Evolutionary conservation across 2,113 vertebrate species (phyloP), one percentile per base, ranked within the genome.

Genomic region (Martes martes): DNA sequence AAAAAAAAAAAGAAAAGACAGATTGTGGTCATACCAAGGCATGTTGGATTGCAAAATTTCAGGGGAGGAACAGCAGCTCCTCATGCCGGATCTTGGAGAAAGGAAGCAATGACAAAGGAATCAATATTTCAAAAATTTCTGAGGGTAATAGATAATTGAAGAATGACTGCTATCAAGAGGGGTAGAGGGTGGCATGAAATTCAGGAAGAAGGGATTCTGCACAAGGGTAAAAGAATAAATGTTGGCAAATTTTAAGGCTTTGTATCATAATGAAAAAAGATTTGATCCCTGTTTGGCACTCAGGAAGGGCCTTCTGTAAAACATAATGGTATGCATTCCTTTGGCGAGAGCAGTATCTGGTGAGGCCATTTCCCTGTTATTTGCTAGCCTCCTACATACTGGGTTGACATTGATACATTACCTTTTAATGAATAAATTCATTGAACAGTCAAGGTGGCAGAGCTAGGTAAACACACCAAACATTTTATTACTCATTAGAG

Each of bases 401-500:
- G 39, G 52, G 15, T 80, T 74, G 94, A 93, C 83, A 97, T 89
- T 97, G 96, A 97, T 96, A 92, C 61, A 93, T 96, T 95, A 67
- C 89, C n/a, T 97, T 85, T 97, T 83, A 96, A 93, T 87, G 95
- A 95, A 97, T 92, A 92, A 89, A 96, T 87, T 96, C 73, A 45
- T 79, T 93, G 97, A 96, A 80, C 18, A 96, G 47, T 96, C 78
- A 92, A 95, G 47, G 96, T 96, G 86, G 94, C 86, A 61, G 94
- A 95, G 39, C 73, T 93, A 95, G 93, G 92, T 74, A 97, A 98
- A 97, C 82, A 96, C 39, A 59, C 16, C n/a, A 73, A 95, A 83
- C 23, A 61, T 93, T 95, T 97, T 94, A 97, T 95, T 95, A 94
- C 76, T 98, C 97, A 97, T 97, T 97, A 97, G 89, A 97, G 92